Evolutionary conservation across 2,113 vertebrate genomes (phyloP).

Genomic region (Microtus oregoni): DNA sequence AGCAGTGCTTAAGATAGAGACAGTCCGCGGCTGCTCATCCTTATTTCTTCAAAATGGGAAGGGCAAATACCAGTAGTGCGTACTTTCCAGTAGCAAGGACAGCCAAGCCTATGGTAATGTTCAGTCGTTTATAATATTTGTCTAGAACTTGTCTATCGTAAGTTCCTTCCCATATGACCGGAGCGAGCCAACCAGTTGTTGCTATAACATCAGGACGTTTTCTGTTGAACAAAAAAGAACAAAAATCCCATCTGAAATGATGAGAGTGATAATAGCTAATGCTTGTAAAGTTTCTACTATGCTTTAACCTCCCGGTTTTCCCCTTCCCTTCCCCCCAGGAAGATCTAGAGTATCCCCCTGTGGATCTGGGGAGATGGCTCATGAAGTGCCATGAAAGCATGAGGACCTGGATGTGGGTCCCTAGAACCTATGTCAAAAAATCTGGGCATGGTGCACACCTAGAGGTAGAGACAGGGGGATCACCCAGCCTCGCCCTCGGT

Average conservation of each 20-base stretch:
- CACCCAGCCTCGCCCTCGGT: neutral
- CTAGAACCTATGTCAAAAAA: too few species aligned
- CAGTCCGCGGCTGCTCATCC: neutral
- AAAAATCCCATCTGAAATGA: neutral
- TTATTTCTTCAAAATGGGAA: conserved; percentile 27
- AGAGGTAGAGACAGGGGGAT: too few species aligned
- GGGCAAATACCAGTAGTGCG: neutral
- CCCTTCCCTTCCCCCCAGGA: neutral
- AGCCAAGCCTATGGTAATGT: conserved; percentile 77
- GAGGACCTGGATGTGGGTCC: neutral
- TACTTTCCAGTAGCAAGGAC: conserved; percentile 71
- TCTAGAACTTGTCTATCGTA: conserved; percentile 71
- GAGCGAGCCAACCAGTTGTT: conserved; percentile 70
- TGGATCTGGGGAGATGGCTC: neutral
- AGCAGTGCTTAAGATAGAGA: neutral
- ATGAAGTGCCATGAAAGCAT: neutral
- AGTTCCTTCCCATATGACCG: conserved; percentile 81
- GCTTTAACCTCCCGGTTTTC: neutral
- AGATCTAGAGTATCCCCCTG: neutral
- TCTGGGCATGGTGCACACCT: neutral
- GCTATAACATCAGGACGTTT: conserved; percentile 61
- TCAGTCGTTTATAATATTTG: conserved; percentile 61
- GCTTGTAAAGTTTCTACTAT: neutral
- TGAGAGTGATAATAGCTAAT: neutral
- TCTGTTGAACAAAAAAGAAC: conserved; percentile 51